Evolutionary conservation across 2,797 vertebrate genomes (phyloP).

Genomic region (Urophycis tenuis): DNA sequence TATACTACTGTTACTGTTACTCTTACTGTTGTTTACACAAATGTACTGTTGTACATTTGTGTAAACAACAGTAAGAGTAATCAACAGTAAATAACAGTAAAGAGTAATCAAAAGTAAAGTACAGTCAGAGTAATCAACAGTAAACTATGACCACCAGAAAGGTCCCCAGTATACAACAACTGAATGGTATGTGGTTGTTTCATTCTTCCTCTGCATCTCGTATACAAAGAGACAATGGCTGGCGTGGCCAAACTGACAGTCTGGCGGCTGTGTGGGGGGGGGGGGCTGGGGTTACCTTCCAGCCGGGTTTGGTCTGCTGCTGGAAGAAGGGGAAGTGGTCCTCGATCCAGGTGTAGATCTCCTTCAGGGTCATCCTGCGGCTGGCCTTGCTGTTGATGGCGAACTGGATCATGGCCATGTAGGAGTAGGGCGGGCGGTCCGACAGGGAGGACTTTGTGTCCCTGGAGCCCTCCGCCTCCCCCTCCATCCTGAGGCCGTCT

Average conservation of each 20-base stretch:
- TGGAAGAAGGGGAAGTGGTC: conserved; percentile 92
- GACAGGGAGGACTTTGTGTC: conserved; percentile 30
- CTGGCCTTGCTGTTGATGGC: conserved; percentile 89
- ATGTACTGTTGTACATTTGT: too few species aligned
- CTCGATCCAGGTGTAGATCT: conserved; percentile 96
- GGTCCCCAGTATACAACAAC: too few species aligned
- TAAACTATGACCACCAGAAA: not conserved
- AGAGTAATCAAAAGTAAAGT: too few species aligned
- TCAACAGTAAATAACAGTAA: too few species aligned
- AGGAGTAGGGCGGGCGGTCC: conserved; percentile 90
- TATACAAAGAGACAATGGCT: not conserved
- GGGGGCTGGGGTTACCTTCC: conserved; percentile 74
- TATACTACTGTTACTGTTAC: too few species aligned
- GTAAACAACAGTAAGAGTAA: too few species aligned
- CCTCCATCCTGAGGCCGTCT: not conserved
- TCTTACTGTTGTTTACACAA: too few species aligned
- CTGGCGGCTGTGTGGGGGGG: not conserved
- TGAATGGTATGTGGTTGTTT: not conserved
- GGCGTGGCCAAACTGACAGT: not conserved
- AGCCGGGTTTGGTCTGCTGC: conserved; percentile 87
- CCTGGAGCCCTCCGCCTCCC: not conserved
- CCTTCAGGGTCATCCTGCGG: conserved; percentile 89
- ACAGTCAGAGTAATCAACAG: not conserved
- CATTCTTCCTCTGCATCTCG: not conserved
- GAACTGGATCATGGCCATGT: conserved; percentile 98